Percentiles rank a stretch among this genome's conserved stretches.
phyloP scores from a whole-genome alignment of 1,140 invertebrate species.

The Dendrolimus punctatus region DNA sequence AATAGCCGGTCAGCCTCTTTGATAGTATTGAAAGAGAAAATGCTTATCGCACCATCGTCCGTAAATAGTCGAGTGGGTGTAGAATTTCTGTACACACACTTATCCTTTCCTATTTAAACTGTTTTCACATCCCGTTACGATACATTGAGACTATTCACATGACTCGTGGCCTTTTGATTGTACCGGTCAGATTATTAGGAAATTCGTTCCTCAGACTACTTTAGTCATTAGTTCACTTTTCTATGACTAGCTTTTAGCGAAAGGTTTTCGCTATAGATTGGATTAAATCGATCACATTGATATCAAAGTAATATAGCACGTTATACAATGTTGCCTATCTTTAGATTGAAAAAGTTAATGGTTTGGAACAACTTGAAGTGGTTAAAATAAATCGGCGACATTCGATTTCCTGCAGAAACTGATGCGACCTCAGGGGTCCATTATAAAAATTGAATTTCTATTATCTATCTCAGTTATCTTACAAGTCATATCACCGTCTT shows the following conservation, averaged over 20 bases:
- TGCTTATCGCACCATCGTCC: slow-evolving; percentile 62
- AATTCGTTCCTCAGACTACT: no score
- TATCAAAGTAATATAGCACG: no score
- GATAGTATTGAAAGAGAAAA: slow-evolving; percentile 64
- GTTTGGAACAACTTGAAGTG: slow-evolving; percentile 51
- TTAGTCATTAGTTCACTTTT: no score
- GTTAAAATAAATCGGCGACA: slow-evolving; percentile 61
- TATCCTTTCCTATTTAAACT: slow-evolving; percentile 60
- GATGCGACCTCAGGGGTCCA: slow-evolving; percentile 35
- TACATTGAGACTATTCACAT: slow-evolving; percentile 44
- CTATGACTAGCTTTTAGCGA: no score
- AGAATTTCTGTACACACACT: slow-evolving; percentile 60
- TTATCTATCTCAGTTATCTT: slow-evolving; percentile 16
- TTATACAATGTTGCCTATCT: no score
- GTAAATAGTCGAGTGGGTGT: slow-evolving; percentile 61
- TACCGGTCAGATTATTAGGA: slow-evolving; percentile 21
- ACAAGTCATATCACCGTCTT: no score
- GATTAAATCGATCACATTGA: no score
- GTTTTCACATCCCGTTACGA: slow-evolving; percentile 48
- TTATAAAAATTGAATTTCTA: slow-evolving; percentile 42
- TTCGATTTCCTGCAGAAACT: slow-evolving; percentile 51
- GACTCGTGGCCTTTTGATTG: slow-evolving; percentile 34
- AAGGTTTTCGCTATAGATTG: no score
- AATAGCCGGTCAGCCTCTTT: slow-evolving; percentile 61
- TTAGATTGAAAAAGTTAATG: slow-evolving; percentile 61